A percentile compares a stretch with the other conserved stretches of the same genome.
phyloP scores from a whole-genome alignment of 2,888 invertebrate genomes.

The Agriopis aurantiaria region DNA sequence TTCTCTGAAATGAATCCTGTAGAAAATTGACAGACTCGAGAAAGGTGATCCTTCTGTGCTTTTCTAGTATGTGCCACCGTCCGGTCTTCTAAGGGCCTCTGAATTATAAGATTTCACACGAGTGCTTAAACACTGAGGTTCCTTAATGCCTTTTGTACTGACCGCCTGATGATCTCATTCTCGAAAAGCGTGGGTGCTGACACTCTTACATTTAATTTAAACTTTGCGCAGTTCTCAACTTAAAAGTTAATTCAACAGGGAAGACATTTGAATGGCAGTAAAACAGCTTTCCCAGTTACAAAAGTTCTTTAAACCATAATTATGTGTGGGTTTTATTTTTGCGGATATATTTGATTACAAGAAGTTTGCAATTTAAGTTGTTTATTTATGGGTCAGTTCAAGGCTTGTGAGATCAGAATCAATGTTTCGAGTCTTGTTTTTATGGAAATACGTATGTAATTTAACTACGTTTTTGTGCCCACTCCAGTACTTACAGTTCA shows the following conservation, averaged over 20 bases:
- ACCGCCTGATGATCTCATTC: constrained; percentile 51
- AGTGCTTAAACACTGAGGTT: constrained; percentile 46
- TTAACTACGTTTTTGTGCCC: not conserved
- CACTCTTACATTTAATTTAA: constrained; percentile 17
- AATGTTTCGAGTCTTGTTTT: not conserved
- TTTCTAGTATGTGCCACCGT: constrained; percentile 19
- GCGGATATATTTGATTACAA: constrained; percentile 40
- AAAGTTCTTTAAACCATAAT: constrained; percentile 12
- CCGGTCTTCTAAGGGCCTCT: constrained; percentile 31
- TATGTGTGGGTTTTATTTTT: constrained; percentile 38
- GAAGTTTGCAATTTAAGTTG: constrained; percentile 17
- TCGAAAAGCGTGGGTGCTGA: constrained; percentile 44
- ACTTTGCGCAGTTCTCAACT: not conserved
- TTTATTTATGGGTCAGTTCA: constrained; percentile 12
- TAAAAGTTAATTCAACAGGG: not conserved
- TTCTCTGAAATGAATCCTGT: no score
- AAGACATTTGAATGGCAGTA: not conserved
- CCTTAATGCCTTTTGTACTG: constrained; percentile 48
- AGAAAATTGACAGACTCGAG: no score
- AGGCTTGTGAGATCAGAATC: not conserved
- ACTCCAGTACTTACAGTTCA: no score
- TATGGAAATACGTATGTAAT: not conserved
- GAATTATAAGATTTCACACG: constrained; percentile 54
- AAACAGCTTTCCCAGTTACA: constrained; percentile 22
- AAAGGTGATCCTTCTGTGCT: not conserved